Base-by-base conservation (phyloP, 1,140 invertebrate genomes). In the Stenopsyche tienmushanensis region DNA sequence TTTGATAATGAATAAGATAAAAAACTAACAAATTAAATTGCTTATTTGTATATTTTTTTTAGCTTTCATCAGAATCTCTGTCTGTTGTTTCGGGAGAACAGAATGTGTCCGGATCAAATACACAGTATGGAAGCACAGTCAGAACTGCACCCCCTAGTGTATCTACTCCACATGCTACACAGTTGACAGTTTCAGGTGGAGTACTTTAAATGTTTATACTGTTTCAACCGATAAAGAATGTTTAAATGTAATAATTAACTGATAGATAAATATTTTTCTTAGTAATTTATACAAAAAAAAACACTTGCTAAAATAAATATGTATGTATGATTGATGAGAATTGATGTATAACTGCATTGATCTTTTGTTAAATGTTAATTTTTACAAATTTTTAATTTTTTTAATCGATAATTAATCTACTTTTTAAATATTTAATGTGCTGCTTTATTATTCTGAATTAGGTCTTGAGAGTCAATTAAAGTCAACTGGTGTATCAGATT, bases 401-500 rank as follows among this genome's bases (percentile, higher is more conserved):
- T n/a, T n/a, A n/a, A n/a, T n/a, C n/a, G n/a, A n/a, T n/a, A n/a
- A n/a, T n/a, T n/a, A n/a, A n/a, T n/a, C n/a, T n/a, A 39, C n/a
- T 8, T 8, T 39, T 39, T 50, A 23, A n/a, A 47, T 60, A 65
- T 66, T 57, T 66, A 42, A 50, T 39, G 17, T 41, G 62, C 21
- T 44, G 47, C 25, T 63, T 10, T 67, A 23, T 64, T 55, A 52
- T 24, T 29, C 63, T 18, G 72, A 74, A 72, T 34, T 73, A 67
- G 68, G 65, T 13, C 53, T 79, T 54, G 78, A 80, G 29, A 78
- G 75, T 65, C 73, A 74, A 45, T 45, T 80, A 49, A 77, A 70
- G 23, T 66, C 64, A 13, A 44, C 63, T 20, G 62, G 44, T 9
- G 42, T 60, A 24, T 62, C 63, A 44, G 68, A 66, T 15, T 39